Base-by-base conservation (phyloP, 1,140 invertebrate species). In the Berghia stephanieae region DNA sequence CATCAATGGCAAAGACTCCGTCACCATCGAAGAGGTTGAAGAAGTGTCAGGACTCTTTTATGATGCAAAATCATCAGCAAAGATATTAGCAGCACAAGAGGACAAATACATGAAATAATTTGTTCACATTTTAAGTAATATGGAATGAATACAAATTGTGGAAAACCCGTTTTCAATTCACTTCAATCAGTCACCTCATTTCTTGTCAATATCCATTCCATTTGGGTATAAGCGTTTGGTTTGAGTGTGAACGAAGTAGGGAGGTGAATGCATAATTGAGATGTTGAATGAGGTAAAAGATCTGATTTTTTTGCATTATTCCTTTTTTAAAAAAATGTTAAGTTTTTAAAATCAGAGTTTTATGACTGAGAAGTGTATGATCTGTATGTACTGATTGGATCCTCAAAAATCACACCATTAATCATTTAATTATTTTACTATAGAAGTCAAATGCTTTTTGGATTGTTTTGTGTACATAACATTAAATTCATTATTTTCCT, bases 1-100 rank as follows among this genome's bases (percentile, higher is more conserved):
- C 89, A 94, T 98, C 42, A 96, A 96, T 88, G 97, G 96, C 31
- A 92, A 95, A 81, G 91, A 92, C n/a, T 90, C 91, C 70, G 96
- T 99, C 46, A 78, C 79, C 34, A 81, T 81, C 40, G 87, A 90
- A 46, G 89, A 99, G 87, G 91, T 99, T 34, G 91, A 93, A 63
- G 95, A 98, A 90, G 94, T 96, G 8, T 92, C 93, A 79, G 90
- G 92, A 46, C 90, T 99, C 0, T 99, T 99, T 90, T 92, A 97
- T 55, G 98, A 99, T 91, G 96, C 96, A 24, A 99, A 99, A 90
- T 94, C 96, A 34, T 99, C 97, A 0, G 96, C 96, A 0, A 95
- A 95, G 88, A 95, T 98, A 84, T 90, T 99, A 40, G 93, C 94
- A 0, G 94, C 96, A 86, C 92, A 98, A 84, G 93, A 94, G 83